Percentiles rank a stretch among this genome's conserved stretches.
Conservation (phyloP, 2,113 vertebrate species). For the Anarhynchus alexandrinus region DNA sequence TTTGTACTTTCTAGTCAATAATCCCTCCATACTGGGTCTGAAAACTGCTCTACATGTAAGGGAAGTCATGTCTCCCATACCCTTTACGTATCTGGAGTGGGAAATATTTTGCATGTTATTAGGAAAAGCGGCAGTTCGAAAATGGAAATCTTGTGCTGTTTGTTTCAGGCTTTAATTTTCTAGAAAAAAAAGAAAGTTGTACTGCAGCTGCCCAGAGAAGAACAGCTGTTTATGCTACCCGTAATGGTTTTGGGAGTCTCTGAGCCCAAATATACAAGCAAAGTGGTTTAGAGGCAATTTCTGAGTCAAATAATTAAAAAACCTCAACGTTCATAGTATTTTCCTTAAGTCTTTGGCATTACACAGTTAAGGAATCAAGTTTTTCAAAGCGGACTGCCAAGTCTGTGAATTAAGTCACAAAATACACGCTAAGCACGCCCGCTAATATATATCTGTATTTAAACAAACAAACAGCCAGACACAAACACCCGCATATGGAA, state of each 20-base stretch:
- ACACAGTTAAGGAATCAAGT: background rate
- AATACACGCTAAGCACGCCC: background rate
- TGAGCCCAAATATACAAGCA: background rate
- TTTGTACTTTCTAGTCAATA: background rate
- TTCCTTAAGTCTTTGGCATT: background rate
- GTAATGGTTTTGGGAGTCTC: background rate
- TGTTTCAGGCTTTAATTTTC: background rate
- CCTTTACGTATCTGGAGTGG: background rate
- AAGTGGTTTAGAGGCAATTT: background rate
- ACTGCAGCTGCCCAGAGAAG: background rate
- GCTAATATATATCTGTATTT: accelerated
- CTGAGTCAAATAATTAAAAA: background rate
- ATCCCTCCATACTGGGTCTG: background rate
- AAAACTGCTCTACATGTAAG: background rate
- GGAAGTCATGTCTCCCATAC: background rate
- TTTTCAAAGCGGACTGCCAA: background rate
- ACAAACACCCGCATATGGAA: accelerated
- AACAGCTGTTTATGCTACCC: background rate
- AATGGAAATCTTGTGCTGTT: background rate
- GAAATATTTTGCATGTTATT: background rate
- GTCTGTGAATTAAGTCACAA: background rate
- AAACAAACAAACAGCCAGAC: background rate
- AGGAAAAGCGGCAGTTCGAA: background rate
- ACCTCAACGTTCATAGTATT: background rate
- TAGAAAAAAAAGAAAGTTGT: background rate